Evolutionary conservation across 2,888 invertebrate genomes (phyloP), one percentile per base, ranked within the genome.

Genomic region (Erannis defoliaria): DNA sequence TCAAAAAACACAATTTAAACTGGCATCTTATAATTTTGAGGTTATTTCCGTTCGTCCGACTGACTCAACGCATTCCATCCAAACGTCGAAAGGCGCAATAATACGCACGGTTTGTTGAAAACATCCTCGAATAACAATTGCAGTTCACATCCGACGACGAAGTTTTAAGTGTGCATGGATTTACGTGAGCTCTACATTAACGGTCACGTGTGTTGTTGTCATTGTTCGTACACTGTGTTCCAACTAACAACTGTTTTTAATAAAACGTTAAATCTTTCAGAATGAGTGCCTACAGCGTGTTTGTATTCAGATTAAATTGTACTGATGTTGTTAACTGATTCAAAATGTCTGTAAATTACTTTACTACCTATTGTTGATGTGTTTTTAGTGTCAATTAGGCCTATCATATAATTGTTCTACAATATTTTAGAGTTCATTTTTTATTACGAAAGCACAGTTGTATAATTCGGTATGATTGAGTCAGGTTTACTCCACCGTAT

Each of bases 121-220:
- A 66, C 69, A 67, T 73, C 70, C 65, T 66, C 53, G 57, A 60
- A 56, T 65, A 67, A 63, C 64, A 61, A 5, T 33, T 18, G 43
- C 42, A 21, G 38, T 14, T 55, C 50, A 38, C 43, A 14, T 26
- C 8, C n/a, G 16, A 40, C 23, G 21, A 14, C 38, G 19, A 43
- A 16, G 53, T 64, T 58, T 62, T 50, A 64, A 72, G 68, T 75
- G 62, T 75, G 77, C 78, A 79, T 78, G 78, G 60, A 63, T 56
- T 48, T 46, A 33, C 57, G 49, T 46, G 46, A 55, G 35, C 31
- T 38, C 29, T 18, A 46, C 37, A 37, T 48, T 70, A 74, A 71
- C 70, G 54, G 48, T 37, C 73, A 75, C 73, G 51, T 66, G 48
- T 60, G 57, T 66, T 60, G 57, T 66, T 55, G 14, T 59, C 12